Percentiles rank a stretch among this genome's conserved stretches.
These are phyloP conservation scores for Salvator merianae DNA, from an alignment of 2,113 vertebrate species.

Conservation along the genomic window DNA sequence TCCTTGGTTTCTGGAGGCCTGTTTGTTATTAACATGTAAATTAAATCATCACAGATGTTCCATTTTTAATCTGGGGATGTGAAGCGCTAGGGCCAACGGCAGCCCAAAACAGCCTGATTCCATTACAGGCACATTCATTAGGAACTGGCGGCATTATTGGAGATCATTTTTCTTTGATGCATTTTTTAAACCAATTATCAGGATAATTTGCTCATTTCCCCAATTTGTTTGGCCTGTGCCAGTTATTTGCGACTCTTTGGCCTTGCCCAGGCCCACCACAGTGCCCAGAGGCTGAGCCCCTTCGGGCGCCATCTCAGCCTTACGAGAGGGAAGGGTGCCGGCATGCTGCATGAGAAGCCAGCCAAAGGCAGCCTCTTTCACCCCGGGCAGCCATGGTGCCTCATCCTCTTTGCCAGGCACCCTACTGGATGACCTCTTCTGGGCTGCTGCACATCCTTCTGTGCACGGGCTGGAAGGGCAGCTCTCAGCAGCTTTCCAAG, in stretches of 20 bases:
- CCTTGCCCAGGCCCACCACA: not conserved
- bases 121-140: slow-evolving; percentile 93
- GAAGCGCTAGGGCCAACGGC: slow-evolving; percentile 82
- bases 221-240: slow-evolving; percentile 67
- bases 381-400: not conserved
- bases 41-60: slow-evolving; percentile 99
- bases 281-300: too few relatives aligned
- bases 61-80: slow-evolving; percentile 98
- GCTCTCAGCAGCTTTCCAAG: not conserved
- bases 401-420: not conserved
- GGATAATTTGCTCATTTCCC: slow-evolving; percentile 78
- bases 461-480: not conserved
- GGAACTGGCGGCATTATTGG: slow-evolving; percentile 74
- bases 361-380: not conserved
- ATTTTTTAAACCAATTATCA: slow-evolving; percentile 73
- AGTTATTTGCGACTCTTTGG: slow-evolving; percentile 34
- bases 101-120: slow-evolving; percentile 89
- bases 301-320: too few relatives aligned
- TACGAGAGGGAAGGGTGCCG: too few relatives aligned
- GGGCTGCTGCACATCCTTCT: too few relatives aligned
- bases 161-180: slow-evolving; percentile 77
- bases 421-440: not conserved
- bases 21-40: slow-evolving; percentile 99
- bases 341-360: too few relatives aligned
- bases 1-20: slow-evolving; percentile 97